These are phyloP conservation scores for Pipra filicauda DNA, from an alignment of 2,113 vertebrate species.

Conservation along the genomic window DNA sequence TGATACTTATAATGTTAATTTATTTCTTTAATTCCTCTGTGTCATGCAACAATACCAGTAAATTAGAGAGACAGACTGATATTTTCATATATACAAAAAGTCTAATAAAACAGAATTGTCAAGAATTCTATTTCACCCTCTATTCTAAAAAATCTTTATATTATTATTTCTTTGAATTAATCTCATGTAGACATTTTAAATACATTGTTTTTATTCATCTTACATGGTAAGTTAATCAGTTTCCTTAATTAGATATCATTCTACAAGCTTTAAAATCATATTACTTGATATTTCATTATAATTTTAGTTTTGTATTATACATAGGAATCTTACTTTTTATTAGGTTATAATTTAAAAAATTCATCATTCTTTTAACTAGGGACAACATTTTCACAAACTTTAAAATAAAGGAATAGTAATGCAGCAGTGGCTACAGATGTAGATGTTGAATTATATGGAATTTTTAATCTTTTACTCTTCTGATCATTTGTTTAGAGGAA, in stretches of 20 bases:
- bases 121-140: background rate
- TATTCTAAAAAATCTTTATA: background rate
- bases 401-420: constrained; percentile 2
- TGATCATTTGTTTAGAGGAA: background rate
- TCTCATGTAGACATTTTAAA: background rate
- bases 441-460: background rate
- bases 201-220: constrained; percentile 16
- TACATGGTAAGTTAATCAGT: background rate
- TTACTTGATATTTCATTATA: background rate
- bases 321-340: background rate
- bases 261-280: background rate
- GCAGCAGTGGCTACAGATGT: background rate
- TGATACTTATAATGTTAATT: background rate
- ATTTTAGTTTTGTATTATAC: background rate
- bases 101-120: background rate
- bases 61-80: background rate
- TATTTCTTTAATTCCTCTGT: background rate
- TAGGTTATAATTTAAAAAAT: constrained; percentile 17
- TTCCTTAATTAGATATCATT: constrained; percentile 51
- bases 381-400: background rate
- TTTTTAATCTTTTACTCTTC: background rate
- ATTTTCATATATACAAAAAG: background rate
- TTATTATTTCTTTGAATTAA: constrained; percentile 2
- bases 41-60: background rate
- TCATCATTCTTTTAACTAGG: background rate